phyloP scores from a whole-genome alignment of 2,113 vertebrate species.

The Hydrochoerus hydrochaeris region DNA sequence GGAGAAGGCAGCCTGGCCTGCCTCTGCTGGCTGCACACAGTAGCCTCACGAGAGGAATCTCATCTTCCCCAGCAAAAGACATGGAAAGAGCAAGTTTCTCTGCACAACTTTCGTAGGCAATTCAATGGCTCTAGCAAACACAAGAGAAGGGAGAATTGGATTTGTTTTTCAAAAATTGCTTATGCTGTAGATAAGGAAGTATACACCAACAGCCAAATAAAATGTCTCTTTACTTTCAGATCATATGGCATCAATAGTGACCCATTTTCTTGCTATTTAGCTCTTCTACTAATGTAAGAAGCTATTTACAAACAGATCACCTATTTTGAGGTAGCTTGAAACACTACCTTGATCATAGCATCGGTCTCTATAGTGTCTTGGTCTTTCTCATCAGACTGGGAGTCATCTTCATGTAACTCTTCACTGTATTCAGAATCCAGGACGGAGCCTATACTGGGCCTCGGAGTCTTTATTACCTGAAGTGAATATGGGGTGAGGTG shows the following conservation, averaged over 20 bases:
- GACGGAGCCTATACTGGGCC: slow-evolving; percentile 75
- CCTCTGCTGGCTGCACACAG: background rate
- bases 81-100: background rate
- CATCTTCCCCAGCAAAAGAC: background rate
- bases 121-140: background rate
- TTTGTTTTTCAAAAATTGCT: background rate
- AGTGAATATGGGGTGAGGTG: slow-evolving; percentile 95
- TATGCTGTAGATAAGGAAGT: background rate
- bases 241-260: background rate
- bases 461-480: slow-evolving; percentile 88
- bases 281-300: background rate
- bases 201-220: background rate
- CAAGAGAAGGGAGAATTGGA: background rate
- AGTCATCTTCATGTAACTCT: slow-evolving; percentile 83
- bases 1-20: background rate
- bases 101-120: background rate
- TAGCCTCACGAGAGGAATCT: background rate
- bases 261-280: background rate
- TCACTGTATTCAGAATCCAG: slow-evolving; percentile 83
- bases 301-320: slow-evolving; percentile 6
- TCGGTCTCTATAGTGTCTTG: slow-evolving; percentile 88
- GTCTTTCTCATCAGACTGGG: slow-evolving; percentile 88
- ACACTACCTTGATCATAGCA: slow-evolving; percentile 96
- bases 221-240: background rate
- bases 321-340: background rate